Percentiles rank a stretch among this genome's conserved stretches.
These are phyloP conservation scores for Proctacanthus coquilletti DNA, from an alignment of 1,140 invertebrate genomes.

Conservation along the genomic window DNA sequence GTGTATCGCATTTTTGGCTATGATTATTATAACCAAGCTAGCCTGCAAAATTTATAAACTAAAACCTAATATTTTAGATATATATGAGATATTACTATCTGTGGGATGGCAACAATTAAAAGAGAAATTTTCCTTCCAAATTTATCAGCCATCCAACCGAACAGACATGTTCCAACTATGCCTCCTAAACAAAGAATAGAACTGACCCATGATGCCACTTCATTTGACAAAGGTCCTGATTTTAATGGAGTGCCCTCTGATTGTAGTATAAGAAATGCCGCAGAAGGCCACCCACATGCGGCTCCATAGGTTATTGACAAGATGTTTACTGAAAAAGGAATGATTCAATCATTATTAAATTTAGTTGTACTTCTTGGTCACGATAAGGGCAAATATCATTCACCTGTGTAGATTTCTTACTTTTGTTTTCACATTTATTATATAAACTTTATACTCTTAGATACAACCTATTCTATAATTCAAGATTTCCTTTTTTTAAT, in stretches of 20 bases:
- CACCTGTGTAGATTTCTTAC: no score
- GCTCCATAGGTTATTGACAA: slow-evolving; percentile 18
- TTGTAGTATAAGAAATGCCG: slow-evolving; percentile 32
- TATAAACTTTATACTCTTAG: no score
- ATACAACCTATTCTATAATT: no score
- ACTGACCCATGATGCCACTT: slow-evolving; percentile 37
- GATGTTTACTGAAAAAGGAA: slow-evolving; percentile 14
- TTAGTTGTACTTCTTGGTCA: no score
- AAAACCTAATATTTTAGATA: neutral
- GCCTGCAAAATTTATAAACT: slow-evolving; percentile 2
- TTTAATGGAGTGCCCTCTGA: slow-evolving; percentile 17
- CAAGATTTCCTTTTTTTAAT: no score
- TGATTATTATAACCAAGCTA: slow-evolving; percentile 16
- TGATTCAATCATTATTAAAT: no score
- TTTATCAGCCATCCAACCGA: slow-evolving; percentile 36
- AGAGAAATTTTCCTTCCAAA: slow-evolving; percentile 7
- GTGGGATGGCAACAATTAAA: slow-evolving; percentile 5
- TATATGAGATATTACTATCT: slow-evolving; percentile 1
- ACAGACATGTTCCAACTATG: slow-evolving; percentile 32
- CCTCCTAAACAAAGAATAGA: slow-evolving; percentile 35
- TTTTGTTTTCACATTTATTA: no score
- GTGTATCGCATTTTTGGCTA: slow-evolving; percentile 13
- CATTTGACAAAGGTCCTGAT: slow-evolving; percentile 15
- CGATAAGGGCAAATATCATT: no score
- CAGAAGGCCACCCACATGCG: slow-evolving; percentile 33